These are phyloP conservation scores for Beris morrisii DNA, from an alignment of 2,888 invertebrate genomes.

Conservation along the genomic window DNA sequence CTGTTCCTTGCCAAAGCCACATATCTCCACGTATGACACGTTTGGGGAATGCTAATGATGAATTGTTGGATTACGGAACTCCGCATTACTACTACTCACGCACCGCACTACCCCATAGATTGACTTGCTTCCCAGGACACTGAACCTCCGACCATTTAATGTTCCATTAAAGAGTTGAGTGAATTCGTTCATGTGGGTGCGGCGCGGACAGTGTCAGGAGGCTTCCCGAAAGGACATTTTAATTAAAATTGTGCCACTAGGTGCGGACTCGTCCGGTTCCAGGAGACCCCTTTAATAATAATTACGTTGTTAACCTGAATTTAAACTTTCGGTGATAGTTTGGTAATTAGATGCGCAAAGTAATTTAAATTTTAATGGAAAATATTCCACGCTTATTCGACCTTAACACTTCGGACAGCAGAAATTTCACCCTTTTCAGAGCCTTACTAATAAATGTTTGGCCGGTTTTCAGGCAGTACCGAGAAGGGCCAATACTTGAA, in stretches of 20 bases:
- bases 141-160: conserved; percentile 14
- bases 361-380: conserved; percentile 10
- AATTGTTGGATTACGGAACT: conserved; percentile 23
- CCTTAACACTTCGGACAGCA: no score
- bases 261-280: conserved; percentile 14
- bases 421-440: no score
- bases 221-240: conserved; percentile 17
- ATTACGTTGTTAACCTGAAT: conserved; percentile 21
- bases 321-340: conserved; percentile 8
- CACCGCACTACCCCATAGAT: conserved; percentile 9
- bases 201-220: neutral
- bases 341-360: conserved; percentile 2
- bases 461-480: no score
- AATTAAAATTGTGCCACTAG: conserved; percentile 30
- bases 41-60: conserved; percentile 29
- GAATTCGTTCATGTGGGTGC: neutral
- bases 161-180: conserved; percentile 24
- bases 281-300: neutral
- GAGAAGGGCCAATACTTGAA: no score
- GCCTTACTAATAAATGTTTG: no score
- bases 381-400: no score
- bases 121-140: conserved; percentile 4
- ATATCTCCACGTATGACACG: conserved; percentile 15
- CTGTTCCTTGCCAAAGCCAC: neutral
- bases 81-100: conserved; percentile 15